These are phyloP conservation scores for Drosophila jambulina DNA, from an alignment of 1,140 invertebrate genomes.

Conservation along the genomic window DNA sequence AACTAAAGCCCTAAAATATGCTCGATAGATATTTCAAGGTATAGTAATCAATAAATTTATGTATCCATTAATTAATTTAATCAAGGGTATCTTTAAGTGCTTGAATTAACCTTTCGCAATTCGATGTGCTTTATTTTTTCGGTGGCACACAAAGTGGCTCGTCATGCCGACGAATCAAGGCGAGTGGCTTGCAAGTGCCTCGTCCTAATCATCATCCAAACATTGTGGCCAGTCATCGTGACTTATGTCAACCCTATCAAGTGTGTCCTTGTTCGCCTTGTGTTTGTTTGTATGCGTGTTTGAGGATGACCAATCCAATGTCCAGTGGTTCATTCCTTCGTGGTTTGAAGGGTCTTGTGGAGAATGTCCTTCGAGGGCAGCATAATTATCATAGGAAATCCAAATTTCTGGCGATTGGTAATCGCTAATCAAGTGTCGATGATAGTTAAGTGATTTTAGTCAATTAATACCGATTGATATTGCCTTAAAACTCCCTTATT, in stretches of 20 bases:
- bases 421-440: slow-evolving; percentile 2
- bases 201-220: slow-evolving; percentile 44
- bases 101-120: too few species aligned
- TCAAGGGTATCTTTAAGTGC: neutral
- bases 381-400: slow-evolving; percentile 2
- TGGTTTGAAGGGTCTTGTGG: slow-evolving; percentile 1
- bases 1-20: too few species aligned
- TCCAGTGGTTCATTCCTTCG: slow-evolving; percentile 4
- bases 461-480: too few species aligned
- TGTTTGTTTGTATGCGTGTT: neutral
- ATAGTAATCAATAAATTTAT: neutral
- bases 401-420: slow-evolving; percentile 3
- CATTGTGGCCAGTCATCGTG: slow-evolving; percentile 53
- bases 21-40: neutral
- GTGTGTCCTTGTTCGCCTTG: slow-evolving; percentile 33
- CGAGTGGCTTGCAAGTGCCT: slow-evolving; percentile 36
- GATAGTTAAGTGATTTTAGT: neutral
- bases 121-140: neutral
- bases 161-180: slow-evolving; percentile 47
- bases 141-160: slow-evolving; percentile 6
- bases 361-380: neutral
- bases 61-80: neutral
- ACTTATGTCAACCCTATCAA: slow-evolving; percentile 51
- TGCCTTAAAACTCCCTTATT: neutral
- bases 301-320: slow-evolving; percentile 20